Evolutionary conservation across 2,113 vertebrate species (phyloP), one percentile per base, ranked within the genome.

Genomic region (Vanacampus margaritifer): DNA sequence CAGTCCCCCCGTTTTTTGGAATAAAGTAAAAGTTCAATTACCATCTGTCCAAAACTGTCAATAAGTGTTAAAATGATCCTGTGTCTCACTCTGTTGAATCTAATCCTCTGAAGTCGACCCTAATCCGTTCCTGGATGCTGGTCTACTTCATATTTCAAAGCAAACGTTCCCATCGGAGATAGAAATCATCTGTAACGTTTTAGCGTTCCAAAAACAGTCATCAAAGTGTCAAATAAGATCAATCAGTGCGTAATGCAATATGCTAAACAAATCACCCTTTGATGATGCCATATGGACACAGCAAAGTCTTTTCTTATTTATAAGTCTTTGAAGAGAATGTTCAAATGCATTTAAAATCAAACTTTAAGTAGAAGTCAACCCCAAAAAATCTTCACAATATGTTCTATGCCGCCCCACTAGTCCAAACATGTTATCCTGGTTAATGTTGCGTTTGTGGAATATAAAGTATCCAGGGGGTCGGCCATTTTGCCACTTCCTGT

Each of bases 31-130:
- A 80, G 77, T 79, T 82, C 73, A 72, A 72, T 81, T 64, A 71
- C 74, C 79, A 82, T 86, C 86, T 84, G 79, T 85, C 69, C 54
- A 77, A 77, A 69, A 67, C 67, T 75, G 65, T 82, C 79, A 82
- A 58, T 78, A 72, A 81, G 64, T 54, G 74, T 63, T 65, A 72
- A 74, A 76, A 82, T 86, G 86, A 80, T 77, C 75, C 69, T 0
- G 19, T 51, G 67, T 84, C 75, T 79, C 76, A 81, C 79, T 84
- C 75, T 63, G 67, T 83, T 83, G 72, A 73, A 86, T 83, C 73
- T 67, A n/a, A 84, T 9, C 56, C 4, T n/a, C 19, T 36, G 35
- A 59, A 19, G 32, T 59, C 17, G 16, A 59, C 9, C 19, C 4
- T 9, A 59, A 19, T n/a, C 32, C 19, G 19, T 59, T 59, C 9